Percentiles rank a stretch among this genome's conserved stretches.
These are phyloP conservation scores for Poicephalus meyeri DNA, from an alignment of 2,113 vertebrate genomes.

Conservation along the genomic window DNA sequence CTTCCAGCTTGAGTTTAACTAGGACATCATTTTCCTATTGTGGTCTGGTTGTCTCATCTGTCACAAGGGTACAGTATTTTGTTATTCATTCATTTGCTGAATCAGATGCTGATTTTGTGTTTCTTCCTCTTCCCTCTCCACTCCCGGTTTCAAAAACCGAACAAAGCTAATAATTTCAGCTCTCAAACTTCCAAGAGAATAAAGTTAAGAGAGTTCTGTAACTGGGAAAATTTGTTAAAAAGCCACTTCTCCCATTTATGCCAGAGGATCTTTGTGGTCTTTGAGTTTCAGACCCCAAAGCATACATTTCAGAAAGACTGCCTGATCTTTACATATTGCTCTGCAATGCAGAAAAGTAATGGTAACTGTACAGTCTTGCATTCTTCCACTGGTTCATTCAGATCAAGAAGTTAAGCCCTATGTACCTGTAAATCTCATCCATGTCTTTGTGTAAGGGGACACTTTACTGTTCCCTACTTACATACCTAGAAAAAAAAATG, in stretches of 20 bases:
- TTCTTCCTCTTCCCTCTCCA: not conserved
- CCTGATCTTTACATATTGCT: not conserved
- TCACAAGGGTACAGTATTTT: not conserved
- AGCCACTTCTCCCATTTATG: not conserved
- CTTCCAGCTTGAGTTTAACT: not conserved
- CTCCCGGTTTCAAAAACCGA: not conserved
- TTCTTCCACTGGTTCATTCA: not conserved
- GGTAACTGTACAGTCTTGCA: not conserved
- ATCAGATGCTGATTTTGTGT: not conserved
- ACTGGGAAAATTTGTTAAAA: not conserved
- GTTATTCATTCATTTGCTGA: not conserved
- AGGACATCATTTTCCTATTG: not conserved
- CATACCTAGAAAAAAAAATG: not conserved
- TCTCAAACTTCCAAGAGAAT: not conserved
- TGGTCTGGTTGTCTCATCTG: not conserved
- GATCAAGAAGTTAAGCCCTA: not conserved
- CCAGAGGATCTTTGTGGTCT: not conserved
- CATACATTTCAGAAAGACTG: not conserved
- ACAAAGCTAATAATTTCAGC: not conserved
- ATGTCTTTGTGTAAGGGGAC: not conserved
- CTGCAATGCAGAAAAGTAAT: not conserved
- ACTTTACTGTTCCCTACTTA: not conserved
- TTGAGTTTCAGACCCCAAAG: not conserved
- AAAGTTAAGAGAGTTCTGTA: not conserved
- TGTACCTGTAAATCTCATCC: not conserved